Evolutionary conservation across 2,888 invertebrate species (phyloP).

Genomic region (Anoplius nigerrimus): DNA sequence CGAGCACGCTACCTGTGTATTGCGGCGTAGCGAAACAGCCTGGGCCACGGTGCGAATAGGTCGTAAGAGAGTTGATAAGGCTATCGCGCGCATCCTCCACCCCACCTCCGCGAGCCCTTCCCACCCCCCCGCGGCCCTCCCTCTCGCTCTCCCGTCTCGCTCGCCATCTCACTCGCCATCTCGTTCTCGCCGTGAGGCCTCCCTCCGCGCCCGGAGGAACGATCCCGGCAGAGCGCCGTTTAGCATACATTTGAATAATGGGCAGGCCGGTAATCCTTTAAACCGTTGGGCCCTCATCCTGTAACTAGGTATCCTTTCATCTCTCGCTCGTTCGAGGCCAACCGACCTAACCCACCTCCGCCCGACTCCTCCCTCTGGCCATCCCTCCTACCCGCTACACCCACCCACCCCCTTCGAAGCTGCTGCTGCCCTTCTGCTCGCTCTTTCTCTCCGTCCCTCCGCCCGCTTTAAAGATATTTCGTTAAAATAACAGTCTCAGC

Average conservation of each 20-base stretch:
- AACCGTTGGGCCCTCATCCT: slow-evolving; percentile 72
- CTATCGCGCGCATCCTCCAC: slow-evolving; percentile 69
- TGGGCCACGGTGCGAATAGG: slow-evolving; percentile 37
- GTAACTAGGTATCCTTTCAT: slow-evolving; percentile 75
- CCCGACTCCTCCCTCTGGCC: slow-evolving; percentile 15
- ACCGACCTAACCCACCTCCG: slow-evolving; percentile 33
- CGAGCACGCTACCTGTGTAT: too few species aligned
- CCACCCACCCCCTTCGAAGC: slow-evolving; percentile 9
- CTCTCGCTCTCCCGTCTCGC: slow-evolving; percentile 35
- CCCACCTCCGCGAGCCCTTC: slow-evolving; percentile 40
- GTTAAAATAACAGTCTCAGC: slow-evolving; percentile 74
- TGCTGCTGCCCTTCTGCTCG: slow-evolving; percentile 20
- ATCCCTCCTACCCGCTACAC: too few species aligned
- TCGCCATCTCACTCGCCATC: too few species aligned
- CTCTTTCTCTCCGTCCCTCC: slow-evolving; percentile 46
- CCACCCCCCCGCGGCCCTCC: too few species aligned
- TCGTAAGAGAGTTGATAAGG: slow-evolving; percentile 72
- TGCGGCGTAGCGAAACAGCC: too few species aligned
- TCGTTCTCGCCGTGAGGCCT: slow-evolving; percentile 1
- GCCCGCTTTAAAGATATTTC: slow-evolving; percentile 74
- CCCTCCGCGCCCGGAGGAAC: neutral
- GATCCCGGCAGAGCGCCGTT: slow-evolving; percentile 57
- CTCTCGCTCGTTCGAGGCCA: slow-evolving; percentile 64
- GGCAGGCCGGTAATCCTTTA: slow-evolving; percentile 74
- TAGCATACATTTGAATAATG: slow-evolving; percentile 76